A percentile compares a stretch with the other conserved stretches of the same genome.
These are phyloP conservation scores for Pyralis farinalis DNA, from an alignment of 2,888 invertebrate species.

Conservation along the genomic window DNA sequence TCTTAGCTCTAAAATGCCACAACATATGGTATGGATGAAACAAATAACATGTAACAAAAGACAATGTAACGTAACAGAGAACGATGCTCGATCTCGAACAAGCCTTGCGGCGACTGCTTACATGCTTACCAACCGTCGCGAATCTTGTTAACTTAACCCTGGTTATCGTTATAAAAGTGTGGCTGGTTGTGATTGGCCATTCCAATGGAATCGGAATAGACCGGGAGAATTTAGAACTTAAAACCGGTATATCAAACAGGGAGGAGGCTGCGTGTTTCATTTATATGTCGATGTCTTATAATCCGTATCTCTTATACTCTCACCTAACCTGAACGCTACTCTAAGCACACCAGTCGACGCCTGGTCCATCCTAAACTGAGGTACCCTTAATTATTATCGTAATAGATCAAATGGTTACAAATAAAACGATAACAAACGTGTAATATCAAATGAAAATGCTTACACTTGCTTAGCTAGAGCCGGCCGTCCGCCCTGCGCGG, in stretches of 20 bases:
- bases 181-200: conserved; percentile 37
- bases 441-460: conserved; percentile 77
- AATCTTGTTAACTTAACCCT: conserved; percentile 63
- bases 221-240: conserved; percentile 52
- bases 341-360: conserved; percentile 77
- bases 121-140: conserved; percentile 36
- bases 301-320: conserved; percentile 62
- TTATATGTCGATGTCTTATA: conserved; percentile 69
- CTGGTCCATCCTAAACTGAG: conserved; percentile 80
- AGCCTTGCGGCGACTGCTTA: conserved; percentile 77
- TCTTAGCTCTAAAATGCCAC: conserved; percentile 58
- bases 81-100: conserved; percentile 69
- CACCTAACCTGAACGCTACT: conserved; percentile 65
- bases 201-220: conserved; percentile 26
- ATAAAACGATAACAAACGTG: conserved; percentile 78
- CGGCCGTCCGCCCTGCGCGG: conserved; percentile 64
- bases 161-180: conserved; percentile 65
- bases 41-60: conserved; percentile 73
- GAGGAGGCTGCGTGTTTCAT: conserved; percentile 59
- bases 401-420: conserved; percentile 79
- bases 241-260: conserved; percentile 50
- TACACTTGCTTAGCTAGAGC: conserved; percentile 77
- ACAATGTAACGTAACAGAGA: conserved; percentile 70
- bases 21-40: conserved; percentile 55
- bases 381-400: conserved; percentile 74